Base-by-base conservation (phyloP, 1,140 invertebrate genomes). In the Nephila pilipes region DNA sequence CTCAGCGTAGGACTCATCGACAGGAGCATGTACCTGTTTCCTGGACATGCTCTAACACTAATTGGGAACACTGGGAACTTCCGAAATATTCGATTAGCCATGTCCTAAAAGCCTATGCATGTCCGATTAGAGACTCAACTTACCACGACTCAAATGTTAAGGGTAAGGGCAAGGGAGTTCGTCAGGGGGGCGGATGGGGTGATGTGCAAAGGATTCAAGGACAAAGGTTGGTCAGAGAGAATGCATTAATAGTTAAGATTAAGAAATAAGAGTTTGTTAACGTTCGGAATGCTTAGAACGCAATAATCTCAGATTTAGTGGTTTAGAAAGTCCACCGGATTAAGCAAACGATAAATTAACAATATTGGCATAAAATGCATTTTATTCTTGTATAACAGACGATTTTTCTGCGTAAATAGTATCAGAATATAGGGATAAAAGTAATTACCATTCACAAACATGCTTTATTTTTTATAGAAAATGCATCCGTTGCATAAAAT, bases 1-100 rank as follows among this genome's bases (percentile, higher is more conserved):
- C 46, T 46, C 46, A 46, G 46, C 46, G 46, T 32, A 4, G 12
- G 6, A 18, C 4, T 29, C 69, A 25, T 4, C n/a, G 29, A 16
- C 18, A 36, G 80, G n/a, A 83, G 16, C 54, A 55, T 83, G 80
- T 83, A 16, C 38, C 80, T 25, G 10, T 83, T 55, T 83, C 38
- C 80, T 4, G 80, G n/a, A 83, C 80, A 83, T 55, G 80, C 80
- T 83, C 38, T 54, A 83, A 83, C 80, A 83, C 80, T 83, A 83
- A 83, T 83, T 83, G 80, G 38, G 80, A 32, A 83, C 80, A 38
- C 25, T 25, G 55, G n/a, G 80, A 83, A 83, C 38, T 83, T 83
- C 54, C 54, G n/a, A 55, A 83, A 83, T 46, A 83, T 83, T 83
- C 80, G 80, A 83, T 83, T 83, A 83, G 80, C 38, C 16, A 22